phyloP scores from a whole-genome alignment of 2,888 invertebrate species.

The Tinea semifulvella region DNA sequence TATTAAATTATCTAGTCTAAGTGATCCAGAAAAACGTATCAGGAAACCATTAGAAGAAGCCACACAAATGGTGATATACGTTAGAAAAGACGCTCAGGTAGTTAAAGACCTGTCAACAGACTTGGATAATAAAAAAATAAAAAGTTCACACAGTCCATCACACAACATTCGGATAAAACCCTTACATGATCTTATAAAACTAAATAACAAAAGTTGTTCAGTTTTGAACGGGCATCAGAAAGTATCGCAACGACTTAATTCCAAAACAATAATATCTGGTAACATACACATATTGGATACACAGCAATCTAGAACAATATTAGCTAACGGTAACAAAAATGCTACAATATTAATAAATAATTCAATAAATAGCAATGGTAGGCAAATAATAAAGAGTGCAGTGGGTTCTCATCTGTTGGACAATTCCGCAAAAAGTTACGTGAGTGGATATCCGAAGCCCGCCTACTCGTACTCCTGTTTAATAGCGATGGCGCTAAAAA shows the following conservation, averaged over 20 bases:
- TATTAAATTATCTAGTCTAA: conserved; percentile 69
- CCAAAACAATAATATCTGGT: conserved; percentile 62
- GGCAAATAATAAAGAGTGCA: conserved; percentile 60
- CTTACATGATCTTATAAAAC: conserved; percentile 52
- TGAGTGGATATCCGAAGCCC: conserved; percentile 87
- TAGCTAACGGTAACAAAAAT: conserved; percentile 54
- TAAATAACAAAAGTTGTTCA: conserved; percentile 55
- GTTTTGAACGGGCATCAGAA: conserved; percentile 57
- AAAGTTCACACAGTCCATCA: conserved; percentile 22
- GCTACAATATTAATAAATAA: conserved; percentile 61
- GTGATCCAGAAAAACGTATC: conserved; percentile 28
- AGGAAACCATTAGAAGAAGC: conserved; percentile 52
- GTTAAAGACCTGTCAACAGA: conserved; percentile 73
- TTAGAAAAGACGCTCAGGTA: conserved; percentile 62
- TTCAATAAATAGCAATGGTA: conserved; percentile 47
- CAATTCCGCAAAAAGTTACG: conserved; percentile 28
- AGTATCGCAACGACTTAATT: conserved; percentile 49
- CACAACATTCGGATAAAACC: conserved; percentile 44
- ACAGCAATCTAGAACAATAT: conserved; percentile 59
- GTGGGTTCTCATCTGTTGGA: conserved; percentile 48
- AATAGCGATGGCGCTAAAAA: conserved; percentile 97
- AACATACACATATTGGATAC: conserved; percentile 64
- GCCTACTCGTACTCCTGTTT: conserved; percentile 98
- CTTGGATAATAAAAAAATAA: conserved; percentile 52
- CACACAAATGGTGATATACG: conserved; percentile 58